Conservation (phyloP, 1,140 invertebrate species). For the Maniola jurtina region DNA sequence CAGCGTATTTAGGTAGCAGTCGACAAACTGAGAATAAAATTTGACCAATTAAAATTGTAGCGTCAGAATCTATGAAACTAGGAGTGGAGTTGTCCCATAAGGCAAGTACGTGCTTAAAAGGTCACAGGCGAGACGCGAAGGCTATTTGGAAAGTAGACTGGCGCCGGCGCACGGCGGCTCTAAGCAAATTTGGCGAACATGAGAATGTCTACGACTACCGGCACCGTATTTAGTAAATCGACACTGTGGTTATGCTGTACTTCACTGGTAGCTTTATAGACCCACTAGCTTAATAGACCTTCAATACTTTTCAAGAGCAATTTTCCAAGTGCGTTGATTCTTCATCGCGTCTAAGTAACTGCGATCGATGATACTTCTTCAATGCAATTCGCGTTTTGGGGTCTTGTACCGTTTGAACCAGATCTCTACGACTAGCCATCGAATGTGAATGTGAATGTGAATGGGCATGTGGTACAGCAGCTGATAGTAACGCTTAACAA, state of each 20-base stretch:
- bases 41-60: constrained; percentile 44
- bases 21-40: constrained; percentile 29
- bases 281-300: too few species aligned
- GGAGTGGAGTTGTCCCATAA: constrained; percentile 56
- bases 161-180: constrained; percentile 57
- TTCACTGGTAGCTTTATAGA: not conserved
- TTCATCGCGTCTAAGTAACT: too few species aligned
- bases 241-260: constrained; percentile 14
- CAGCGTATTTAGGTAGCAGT: constrained; percentile 17
- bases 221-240: constrained; percentile 31
- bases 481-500: too few species aligned
- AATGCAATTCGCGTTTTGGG: too few species aligned
- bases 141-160: constrained; percentile 75
- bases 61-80: constrained; percentile 47
- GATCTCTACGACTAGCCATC: too few species aligned
- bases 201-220: constrained; percentile 46
- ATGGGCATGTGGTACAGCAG: too few species aligned
- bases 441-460: too few species aligned
- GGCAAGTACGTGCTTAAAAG: constrained; percentile 68
- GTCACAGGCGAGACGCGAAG: constrained; percentile 74
- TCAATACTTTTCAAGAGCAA: too few species aligned
- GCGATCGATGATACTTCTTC: too few species aligned
- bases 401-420: too few species aligned
- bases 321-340: too few species aligned
- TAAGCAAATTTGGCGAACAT: constrained; percentile 70